These are phyloP conservation scores for Saccostrea glomerata DNA, from an alignment of 1,140 invertebrate genomes.

Conservation along the genomic window DNA sequence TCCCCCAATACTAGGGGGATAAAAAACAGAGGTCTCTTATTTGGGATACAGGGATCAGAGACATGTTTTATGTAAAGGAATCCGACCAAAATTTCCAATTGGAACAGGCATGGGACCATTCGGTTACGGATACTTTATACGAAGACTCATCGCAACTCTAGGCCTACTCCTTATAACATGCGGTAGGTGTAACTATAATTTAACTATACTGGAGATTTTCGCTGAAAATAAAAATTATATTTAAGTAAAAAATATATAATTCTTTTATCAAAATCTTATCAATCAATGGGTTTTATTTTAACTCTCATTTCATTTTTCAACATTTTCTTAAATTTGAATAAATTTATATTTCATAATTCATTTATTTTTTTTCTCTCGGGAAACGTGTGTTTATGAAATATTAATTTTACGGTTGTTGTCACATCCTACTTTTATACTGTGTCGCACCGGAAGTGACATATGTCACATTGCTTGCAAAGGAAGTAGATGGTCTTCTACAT, in stretches of 20 bases:
- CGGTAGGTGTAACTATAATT: neutral
- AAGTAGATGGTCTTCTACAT: neutral
- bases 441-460: neutral
- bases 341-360: neutral
- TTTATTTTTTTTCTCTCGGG: neutral
- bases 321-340: too few species aligned
- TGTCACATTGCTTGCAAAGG: neutral
- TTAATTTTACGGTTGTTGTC: neutral
- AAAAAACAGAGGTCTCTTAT: conserved; percentile 7
- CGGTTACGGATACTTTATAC: conserved; percentile 18
- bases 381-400: neutral
- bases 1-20: neutral
- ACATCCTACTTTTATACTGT: neutral
- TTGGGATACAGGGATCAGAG: conserved; percentile 29
- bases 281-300: too few species aligned
- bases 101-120: conserved; percentile 36
- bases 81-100: conserved; percentile 28
- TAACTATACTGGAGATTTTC: neutral
- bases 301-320: too few species aligned
- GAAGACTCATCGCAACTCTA: neutral
- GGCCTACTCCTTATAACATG: neutral
- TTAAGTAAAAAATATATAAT: too few species aligned
- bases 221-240: neutral
- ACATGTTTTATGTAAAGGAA: conserved; percentile 32
- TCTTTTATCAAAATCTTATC: too few species aligned